Percentiles rank a stretch among this genome's conserved stretches.
phyloP scores from a whole-genome alignment of 1,140 invertebrate genomes.

The Andrena cerasifolii region DNA sequence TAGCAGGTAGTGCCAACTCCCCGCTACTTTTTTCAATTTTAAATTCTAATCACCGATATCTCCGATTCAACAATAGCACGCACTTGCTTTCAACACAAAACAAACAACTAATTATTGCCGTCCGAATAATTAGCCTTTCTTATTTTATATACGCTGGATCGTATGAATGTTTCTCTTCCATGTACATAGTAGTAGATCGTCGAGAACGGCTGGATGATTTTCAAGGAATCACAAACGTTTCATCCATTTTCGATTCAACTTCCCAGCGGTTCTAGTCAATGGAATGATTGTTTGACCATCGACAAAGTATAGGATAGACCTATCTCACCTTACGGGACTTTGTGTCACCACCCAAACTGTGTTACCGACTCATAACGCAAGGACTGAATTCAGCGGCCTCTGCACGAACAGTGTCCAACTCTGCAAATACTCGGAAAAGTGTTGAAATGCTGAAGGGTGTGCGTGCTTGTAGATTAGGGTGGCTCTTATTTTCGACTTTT shows the following conservation, averaged over 20 bases:
- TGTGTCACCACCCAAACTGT: too few species aligned
- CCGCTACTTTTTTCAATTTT: too few species aligned
- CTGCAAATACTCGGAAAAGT: too few species aligned
- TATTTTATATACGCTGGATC: not conserved
- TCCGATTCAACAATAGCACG: not conserved
- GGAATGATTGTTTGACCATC: not conserved
- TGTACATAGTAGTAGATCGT: not conserved
- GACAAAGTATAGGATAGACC: too few species aligned
- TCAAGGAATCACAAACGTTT: not conserved
- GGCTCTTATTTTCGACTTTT: too few species aligned
- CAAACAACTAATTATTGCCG: not conserved
- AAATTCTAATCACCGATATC: not conserved
- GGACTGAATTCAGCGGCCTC: too few species aligned
- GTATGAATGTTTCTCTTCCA: constrained; percentile 1
- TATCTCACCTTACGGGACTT: too few species aligned
- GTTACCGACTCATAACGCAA: too few species aligned
- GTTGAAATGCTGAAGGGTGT: too few species aligned
- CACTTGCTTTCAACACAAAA: not conserved
- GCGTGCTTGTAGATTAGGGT: too few species aligned
- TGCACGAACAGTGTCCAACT: too few species aligned
- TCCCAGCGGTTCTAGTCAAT: not conserved
- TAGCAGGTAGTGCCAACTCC: not conserved
- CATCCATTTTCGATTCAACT: not conserved
- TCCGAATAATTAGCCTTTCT: constrained; percentile 6
- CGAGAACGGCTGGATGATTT: not conserved